These are phyloP conservation scores for Ennomos fuscantarius DNA, from an alignment of 2,888 invertebrate species.

Conservation along the genomic window DNA sequence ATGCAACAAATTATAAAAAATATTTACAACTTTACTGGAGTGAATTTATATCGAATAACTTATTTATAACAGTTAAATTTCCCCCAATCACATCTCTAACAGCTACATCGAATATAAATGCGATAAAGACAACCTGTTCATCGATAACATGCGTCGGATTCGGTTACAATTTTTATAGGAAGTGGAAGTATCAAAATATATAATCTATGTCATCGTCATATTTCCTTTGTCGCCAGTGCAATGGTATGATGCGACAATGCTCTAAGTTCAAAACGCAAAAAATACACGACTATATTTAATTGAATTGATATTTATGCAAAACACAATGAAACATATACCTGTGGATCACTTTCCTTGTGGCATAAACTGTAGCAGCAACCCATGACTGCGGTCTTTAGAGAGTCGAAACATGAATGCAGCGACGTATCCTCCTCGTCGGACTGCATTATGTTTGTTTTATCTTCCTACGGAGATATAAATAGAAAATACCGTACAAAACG, in stretches of 20 bases:
- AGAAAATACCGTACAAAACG: constrained; percentile 69
- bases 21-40: no score
- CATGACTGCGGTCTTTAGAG: constrained; percentile 82
- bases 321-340: constrained; percentile 72
- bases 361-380: constrained; percentile 90
- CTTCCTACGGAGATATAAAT: constrained; percentile 71
- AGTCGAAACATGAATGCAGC: constrained; percentile 82
- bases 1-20: no score
- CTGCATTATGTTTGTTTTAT: constrained; percentile 77
- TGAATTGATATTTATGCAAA: constrained; percentile 5
- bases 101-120: constrained; percentile 1
- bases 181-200: constrained; percentile 21
- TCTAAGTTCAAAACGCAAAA: constrained; percentile 4
- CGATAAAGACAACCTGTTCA: constrained; percentile 42
- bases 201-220: constrained; percentile 19
- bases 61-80: neutral
- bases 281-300: constrained; percentile 6
- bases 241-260: constrained; percentile 16
- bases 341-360: constrained; percentile 88
- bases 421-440: constrained; percentile 73
- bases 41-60: no score
- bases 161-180: constrained; percentile 33
- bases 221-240: constrained; percentile 15
- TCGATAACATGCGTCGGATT: constrained; percentile 35
- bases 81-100: constrained; percentile 7